Evolutionary conservation across 2,888 invertebrate species (phyloP), one percentile per base, ranked within the genome.

Genomic region (Aleiodes testaceus): DNA sequence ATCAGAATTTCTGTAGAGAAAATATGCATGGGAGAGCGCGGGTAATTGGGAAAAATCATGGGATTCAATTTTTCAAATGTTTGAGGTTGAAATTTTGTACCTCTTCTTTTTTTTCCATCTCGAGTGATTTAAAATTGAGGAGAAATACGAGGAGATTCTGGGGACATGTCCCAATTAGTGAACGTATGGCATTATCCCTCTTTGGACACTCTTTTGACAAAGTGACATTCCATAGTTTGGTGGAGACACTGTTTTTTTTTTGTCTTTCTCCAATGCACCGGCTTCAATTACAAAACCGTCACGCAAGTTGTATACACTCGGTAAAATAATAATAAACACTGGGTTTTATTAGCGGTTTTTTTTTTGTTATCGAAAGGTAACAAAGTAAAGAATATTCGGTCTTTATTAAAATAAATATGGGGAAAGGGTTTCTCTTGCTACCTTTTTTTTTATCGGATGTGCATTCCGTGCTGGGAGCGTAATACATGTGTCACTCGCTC

Each of bases 401-500:
- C 7, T 36, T 59, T 42, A n/a, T 42, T 16, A 59, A 59, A 59
- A 59, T 59, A 14, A n/a, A 59, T 42, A 42, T 59, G 59, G 42
- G 36, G n/a, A 7, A 59, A 42, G 50, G 36, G 36, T 36, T 36
- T 36, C 7, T 36, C 36, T 36, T 36, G 36, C 11, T 50, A 18
- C 9, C 1, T 55, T 55, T 55, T 9, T 12, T 16, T 49, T 36
- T 14, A 70, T 70, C 70, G 70, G 66, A 70, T 50, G 66, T 66
- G 14, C 66, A 70, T 70, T 70, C 70, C 66, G 59, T 61, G 66
- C 12, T 44, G 14, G 1, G 52, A 70, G 72, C 72, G 74, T 66
- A 70, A 74, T 75, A 74, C 76, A 63, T 65, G 77, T 80, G 79
- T 80, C 79, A 79, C 76, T 74, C 61, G 73, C 72, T 76, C 75